Evolutionary conservation across 2,888 invertebrate species (phyloP), one percentile per base, ranked within the genome.

Genomic region (Chymomyza procnemis): DNA sequence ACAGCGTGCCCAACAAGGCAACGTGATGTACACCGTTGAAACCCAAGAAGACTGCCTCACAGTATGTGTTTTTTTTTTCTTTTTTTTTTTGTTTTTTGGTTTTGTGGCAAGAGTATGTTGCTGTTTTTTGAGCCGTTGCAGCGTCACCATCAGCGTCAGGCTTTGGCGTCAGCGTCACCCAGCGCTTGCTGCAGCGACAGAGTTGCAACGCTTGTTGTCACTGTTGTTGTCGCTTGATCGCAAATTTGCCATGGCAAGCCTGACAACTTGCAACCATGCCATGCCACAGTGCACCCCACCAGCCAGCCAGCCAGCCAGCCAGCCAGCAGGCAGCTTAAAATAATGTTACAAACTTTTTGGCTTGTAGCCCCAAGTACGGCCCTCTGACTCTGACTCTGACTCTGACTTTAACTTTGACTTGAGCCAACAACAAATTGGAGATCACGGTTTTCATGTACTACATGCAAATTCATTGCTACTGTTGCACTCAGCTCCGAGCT

Each of bases 381-480:
- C 81, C 82, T 83, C 81, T 77, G 66, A 50, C 34, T 22, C 62
- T 67, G 64, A 65, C 61, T 26, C 61, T 4, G 30, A 30, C 34
- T 41, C 12, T 41, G 34, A 41, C 34, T 41, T 41, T 41, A 41
- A 41, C 34, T 41, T 41, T 41, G 34, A 41, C 34, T 41, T 41
- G 34, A 12, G 34, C 63, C 68, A 73, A 69, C 86, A 89, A 90
- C 90, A 90, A 90, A 90, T 90, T 90, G 90, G 88, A 88, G 90
- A 90, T 90, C 90, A 90, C 90, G 90, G 90, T 89, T 90, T 90
- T 89, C 89, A 87, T 90, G 90, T 90, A 88, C 80, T 85, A 90
- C 90, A 90, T 88, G 90, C 88, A 89, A 88, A 89, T 88, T 88
- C 88, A 84, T 89, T 89, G 90, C 90, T 90, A 90, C 90, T 89